A percentile compares a stretch with the other conserved stretches of the same genome.
Conservation (phyloP, 2,113 vertebrate species). For the Maccullochella peelii region DNA sequence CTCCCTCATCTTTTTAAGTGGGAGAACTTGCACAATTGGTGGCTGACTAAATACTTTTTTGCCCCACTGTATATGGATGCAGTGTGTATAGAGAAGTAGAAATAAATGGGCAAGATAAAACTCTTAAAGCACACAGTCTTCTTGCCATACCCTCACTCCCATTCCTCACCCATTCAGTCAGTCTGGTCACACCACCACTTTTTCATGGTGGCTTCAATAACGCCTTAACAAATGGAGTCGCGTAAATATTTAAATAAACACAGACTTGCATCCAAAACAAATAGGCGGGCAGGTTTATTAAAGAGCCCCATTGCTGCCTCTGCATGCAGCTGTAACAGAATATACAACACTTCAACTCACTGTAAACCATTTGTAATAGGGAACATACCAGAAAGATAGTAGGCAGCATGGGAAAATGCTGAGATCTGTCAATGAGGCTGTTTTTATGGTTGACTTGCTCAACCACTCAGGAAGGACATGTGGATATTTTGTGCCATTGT, state of each 20-base stretch:
- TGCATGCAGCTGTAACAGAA: constrained; percentile 71
- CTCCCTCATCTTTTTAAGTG: too few relatives aligned
- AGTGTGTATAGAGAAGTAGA: constrained; percentile 7
- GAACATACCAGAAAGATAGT: constrained; percentile 73
- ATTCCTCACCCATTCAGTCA: background rate
- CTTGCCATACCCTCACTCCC: background rate
- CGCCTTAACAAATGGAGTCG: constrained; percentile 63
- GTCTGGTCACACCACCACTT: background rate
- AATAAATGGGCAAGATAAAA: constrained; percentile 7
- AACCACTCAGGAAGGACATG: constrained; percentile 29
- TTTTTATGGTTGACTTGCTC: constrained; percentile 53
- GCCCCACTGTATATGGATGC: background rate
- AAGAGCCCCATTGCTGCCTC: constrained; percentile 49
- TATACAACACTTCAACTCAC: constrained; percentile 80
- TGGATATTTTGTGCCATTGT: constrained; percentile 26
- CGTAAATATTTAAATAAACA: constrained; percentile 82
- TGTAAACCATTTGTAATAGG: constrained; percentile 77
- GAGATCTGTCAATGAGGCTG: constrained; percentile 15
- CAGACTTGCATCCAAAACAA: constrained; percentile 77
- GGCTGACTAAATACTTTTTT: too few relatives aligned
- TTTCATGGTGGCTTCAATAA: constrained; percentile 39
- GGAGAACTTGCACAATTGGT: too few relatives aligned
- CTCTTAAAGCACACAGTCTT: background rate
- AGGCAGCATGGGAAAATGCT: constrained; percentile 38
- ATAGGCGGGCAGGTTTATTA: constrained; percentile 70